phyloP scores from a whole-genome alignment of 2,797 vertebrate genomes.

The Gobionotothen gibberifrons region DNA sequence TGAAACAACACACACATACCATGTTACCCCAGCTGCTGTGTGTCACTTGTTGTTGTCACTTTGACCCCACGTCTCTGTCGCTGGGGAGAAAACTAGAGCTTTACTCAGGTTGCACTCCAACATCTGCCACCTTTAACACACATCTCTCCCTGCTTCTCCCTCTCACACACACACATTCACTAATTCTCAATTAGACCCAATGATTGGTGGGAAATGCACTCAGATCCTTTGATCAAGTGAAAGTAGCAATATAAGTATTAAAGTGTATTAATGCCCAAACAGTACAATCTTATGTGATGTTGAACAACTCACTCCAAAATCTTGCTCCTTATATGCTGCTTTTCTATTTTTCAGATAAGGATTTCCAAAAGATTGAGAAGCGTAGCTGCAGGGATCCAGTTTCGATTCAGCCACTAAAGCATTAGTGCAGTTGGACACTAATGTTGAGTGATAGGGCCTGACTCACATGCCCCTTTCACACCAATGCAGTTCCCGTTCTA shows the following conservation, averaged over 20 bases:
- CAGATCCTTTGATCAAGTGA: background rate
- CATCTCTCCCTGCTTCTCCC: background rate
- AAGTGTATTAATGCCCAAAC: background rate
- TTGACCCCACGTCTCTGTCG: slow-evolving; percentile 46
- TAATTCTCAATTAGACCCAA: background rate
- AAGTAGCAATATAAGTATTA: background rate
- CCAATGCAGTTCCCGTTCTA: too few species aligned
- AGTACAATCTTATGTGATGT: background rate
- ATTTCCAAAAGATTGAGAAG: background rate
- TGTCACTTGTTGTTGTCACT: slow-evolving; percentile 65
- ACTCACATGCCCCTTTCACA: background rate
- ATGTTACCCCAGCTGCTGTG: slow-evolving; percentile 46
- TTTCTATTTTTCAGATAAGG: background rate
- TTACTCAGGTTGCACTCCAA: slow-evolving; percentile 66
- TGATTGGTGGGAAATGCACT: background rate
- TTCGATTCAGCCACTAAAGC: background rate
- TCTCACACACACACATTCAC: background rate
- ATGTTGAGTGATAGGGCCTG: background rate
- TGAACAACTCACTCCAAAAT: slow-evolving; percentile 17
- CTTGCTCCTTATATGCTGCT: background rate
- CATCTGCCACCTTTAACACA: slow-evolving; percentile 66
- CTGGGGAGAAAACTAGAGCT: slow-evolving; percentile 46
- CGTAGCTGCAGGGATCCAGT: background rate
- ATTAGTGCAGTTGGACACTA: slow-evolving; percentile 4
- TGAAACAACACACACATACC: slow-evolving; percentile 48